Percentiles rank a stretch among this genome's conserved stretches.
These are phyloP conservation scores for Sminthurides bifidus DNA, from an alignment of 1,140 invertebrate genomes.

Conservation along the genomic window DNA sequence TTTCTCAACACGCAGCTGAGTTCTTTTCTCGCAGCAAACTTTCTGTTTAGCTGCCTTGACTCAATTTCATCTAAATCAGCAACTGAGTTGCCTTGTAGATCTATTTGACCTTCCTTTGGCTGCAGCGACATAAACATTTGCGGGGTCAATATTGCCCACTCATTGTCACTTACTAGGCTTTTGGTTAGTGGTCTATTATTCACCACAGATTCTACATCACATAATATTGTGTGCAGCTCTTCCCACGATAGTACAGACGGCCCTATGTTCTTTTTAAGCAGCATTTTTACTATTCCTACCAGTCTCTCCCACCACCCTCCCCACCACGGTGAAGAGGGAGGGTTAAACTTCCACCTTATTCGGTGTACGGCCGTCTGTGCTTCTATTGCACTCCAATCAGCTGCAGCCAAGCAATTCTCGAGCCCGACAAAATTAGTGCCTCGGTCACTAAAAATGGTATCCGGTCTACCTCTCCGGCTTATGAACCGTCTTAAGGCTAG, in stretches of 20 bases:
- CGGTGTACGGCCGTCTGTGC: neutral
- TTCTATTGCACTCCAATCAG: neutral
- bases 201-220: neutral
- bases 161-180: too few species aligned
- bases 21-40: neutral
- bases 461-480: slow-evolving; percentile 23
- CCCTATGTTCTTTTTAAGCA: neutral
- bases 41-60: neutral
- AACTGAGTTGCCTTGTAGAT: neutral
- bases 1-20: neutral
- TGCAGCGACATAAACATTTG: too few species aligned
- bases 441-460: slow-evolving; percentile 28
- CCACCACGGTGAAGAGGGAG: neutral
- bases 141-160: too few species aligned
- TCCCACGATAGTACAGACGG: neutral
- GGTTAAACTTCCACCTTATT: slow-evolving; percentile 10
- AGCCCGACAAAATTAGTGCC: slow-evolving; percentile 30
- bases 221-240: neutral
- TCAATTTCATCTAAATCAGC: neutral
- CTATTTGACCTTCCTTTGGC: neutral
- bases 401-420: neutral
- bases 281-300: neutral
- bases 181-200: neutral
- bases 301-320: neutral
- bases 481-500: slow-evolving; percentile 30